phyloP scores from a whole-genome alignment of 2,113 vertebrate species.

The Tretioscincus oriximinensis region DNA sequence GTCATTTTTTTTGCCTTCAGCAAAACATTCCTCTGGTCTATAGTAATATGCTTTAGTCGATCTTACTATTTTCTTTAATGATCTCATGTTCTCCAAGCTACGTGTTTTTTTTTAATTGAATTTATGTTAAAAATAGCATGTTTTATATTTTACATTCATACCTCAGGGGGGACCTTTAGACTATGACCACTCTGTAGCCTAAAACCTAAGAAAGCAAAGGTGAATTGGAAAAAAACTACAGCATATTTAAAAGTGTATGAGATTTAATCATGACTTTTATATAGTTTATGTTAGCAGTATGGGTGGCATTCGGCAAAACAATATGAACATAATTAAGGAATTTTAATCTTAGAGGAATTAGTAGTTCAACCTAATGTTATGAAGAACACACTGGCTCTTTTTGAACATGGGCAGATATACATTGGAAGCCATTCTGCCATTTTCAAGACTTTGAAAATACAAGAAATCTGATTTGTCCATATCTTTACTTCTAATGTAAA shows the following conservation, averaged over 20 bases:
- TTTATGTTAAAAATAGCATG: neutral
- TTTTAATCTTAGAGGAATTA: conserved; percentile 2
- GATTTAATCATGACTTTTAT: conserved; percentile 11
- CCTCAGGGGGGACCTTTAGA: neutral
- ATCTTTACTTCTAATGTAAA: conserved; percentile 3
- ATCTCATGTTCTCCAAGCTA: neutral
- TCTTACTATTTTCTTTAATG: conserved; percentile 15
- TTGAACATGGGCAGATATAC: conserved; percentile 8
- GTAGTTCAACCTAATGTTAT: conserved; percentile 1
- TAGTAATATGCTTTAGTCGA: neutral
- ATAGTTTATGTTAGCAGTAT: conserved; percentile 25
- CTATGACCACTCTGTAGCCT: neutral
- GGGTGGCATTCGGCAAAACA: conserved; percentile 9
- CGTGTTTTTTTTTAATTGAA: neutral
- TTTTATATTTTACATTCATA: conserved; percentile 22
- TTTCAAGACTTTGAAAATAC: neutral
- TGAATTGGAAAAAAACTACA: neutral
- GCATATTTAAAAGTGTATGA: conserved; percentile 1
- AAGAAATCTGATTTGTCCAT: neutral
- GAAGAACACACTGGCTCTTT: neutral
- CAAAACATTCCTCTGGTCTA: neutral
- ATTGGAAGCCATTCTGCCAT: neutral
- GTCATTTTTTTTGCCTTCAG: neutral
- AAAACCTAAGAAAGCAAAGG: conserved; percentile 15
- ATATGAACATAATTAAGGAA: conserved; percentile 3